Base-by-base conservation (phyloP, 2,113 vertebrate species). In the Microtus ochrogaster region DNA sequence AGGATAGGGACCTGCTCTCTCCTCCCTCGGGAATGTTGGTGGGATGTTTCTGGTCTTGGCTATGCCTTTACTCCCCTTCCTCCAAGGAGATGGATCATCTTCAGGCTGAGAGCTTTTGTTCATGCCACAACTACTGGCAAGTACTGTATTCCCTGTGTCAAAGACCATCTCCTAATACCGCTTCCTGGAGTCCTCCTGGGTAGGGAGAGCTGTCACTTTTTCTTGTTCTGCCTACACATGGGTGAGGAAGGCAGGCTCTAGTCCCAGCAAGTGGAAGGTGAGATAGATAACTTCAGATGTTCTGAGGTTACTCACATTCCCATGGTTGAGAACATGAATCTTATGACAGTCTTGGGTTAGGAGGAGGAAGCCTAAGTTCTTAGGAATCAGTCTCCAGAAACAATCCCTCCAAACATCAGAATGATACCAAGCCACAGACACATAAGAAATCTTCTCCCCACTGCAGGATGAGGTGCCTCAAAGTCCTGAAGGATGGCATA, bases 371-470 rank as follows among this genome's bases (percentile, higher is more conserved):
- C 61, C 68, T 68, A 7, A 58, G 22, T 58, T 83, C 74, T 55
- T 68, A 7, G 21, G 83, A 95, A 49, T 10, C 30, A 63, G 39
- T 24, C 76, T 93, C 94, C 74, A 87, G 84, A 97, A 95, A 93
- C 74, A 76, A 55, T 87, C 66, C 76, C 70, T 79, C 10, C 81
- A 36, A 81, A 41, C 68, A 47, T 91, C 63, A 94, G 63, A 94
- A 92, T 17, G 33, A 33, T n/a, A 84, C 13, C 78, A 92, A 87
- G 47, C 79, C 33, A 73, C 87, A 47, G 13, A n/a, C 52, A 91
- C 13, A 49, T 21, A 44, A 92, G 41, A 41, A 66, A 84, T 58
- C 28, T 47, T 65, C 39, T 89, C 33, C 70, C 65, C 1, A 83
- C 47, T 47, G 4, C 74, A 88, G 61, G 92, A 87, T 33, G 21